These are phyloP conservation scores for Cardiocondyla obscurior DNA, from an alignment of 1,140 invertebrate species.

Conservation along the genomic window DNA sequence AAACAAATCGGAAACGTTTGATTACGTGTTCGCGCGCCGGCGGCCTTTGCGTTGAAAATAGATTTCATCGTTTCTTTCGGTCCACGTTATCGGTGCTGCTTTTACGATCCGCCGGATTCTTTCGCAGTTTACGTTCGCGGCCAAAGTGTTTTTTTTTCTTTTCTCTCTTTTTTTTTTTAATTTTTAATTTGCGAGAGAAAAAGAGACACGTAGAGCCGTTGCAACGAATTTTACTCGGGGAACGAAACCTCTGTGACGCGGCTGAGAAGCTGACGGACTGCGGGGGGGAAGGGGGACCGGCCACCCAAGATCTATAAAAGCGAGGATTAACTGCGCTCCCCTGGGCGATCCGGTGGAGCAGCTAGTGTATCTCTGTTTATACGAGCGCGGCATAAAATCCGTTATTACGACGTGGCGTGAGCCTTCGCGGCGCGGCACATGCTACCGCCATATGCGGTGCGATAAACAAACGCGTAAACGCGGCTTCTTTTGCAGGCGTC, in stretches of 20 bases:
- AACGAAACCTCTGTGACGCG: not conserved
- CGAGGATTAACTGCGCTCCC: constrained; percentile 65
- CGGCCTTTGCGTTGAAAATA: constrained; percentile 43
- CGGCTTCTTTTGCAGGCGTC: constrained; percentile 78
- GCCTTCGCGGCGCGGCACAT: constrained; percentile 77
- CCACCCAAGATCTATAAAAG: constrained; percentile 58
- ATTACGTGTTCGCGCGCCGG: not conserved
- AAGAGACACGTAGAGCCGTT: not conserved
- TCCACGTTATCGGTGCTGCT: constrained; percentile 28
- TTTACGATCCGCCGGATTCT: constrained; percentile 4
- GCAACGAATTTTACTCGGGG: not conserved
- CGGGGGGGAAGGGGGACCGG: constrained; percentile 21
- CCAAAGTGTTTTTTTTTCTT: not conserved
- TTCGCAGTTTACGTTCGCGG: constrained; percentile 3
- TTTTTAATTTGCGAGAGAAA: not conserved
- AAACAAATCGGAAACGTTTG: constrained; percentile 74
- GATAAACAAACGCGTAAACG: constrained; percentile 80
- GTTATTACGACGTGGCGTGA: constrained; percentile 63
- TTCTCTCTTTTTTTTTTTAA: no score
- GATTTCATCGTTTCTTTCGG: constrained; percentile 6
- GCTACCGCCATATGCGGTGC: constrained; percentile 82
- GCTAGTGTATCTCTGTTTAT: constrained; percentile 71
- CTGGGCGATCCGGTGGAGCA: constrained; percentile 44
- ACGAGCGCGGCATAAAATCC: constrained; percentile 65
- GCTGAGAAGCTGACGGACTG: constrained; percentile 47